These are phyloP conservation scores for Thymelicus sylvestris DNA, from an alignment of 2,888 invertebrate genomes.

Conservation along the genomic window DNA sequence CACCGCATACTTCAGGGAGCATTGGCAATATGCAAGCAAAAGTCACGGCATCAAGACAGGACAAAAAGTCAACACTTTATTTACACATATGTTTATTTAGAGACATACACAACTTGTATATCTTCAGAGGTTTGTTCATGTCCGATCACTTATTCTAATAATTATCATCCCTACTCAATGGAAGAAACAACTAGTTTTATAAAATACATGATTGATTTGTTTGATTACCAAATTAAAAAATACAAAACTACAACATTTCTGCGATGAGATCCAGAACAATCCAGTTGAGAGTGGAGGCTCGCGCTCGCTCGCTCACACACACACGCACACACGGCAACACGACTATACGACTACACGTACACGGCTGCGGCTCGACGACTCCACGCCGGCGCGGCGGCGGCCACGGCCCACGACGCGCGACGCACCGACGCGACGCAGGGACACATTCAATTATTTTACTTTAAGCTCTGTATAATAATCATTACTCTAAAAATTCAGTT, in stretches of 20 bases:
- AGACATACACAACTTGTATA: constrained; percentile 81
- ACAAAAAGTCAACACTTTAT: constrained; percentile 80
- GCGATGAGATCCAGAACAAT: constrained; percentile 78
- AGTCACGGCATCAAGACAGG: constrained; percentile 40
- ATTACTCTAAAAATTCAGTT: constrained; percentile 69
- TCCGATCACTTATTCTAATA: constrained; percentile 75
- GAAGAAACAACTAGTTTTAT: constrained; percentile 78
- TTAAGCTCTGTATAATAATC: constrained; percentile 69
- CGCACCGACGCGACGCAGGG: constrained; percentile 52
- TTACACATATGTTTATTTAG: constrained; percentile 80
- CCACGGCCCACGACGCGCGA: constrained; percentile 40
- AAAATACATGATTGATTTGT: constrained; percentile 82
- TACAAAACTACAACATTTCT: constrained; percentile 79
- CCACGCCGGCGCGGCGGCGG: constrained; percentile 38
- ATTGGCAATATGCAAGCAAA: neutral
- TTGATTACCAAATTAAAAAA: constrained; percentile 68
- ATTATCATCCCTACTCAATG: constrained; percentile 73
- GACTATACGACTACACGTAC: neutral
- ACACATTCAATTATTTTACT: constrained; percentile 51
- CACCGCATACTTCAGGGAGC: neutral
- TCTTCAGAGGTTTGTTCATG: constrained; percentile 80
- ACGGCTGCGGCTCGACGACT: neutral
- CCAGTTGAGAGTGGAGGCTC: constrained; percentile 53
- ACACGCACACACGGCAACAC: constrained; percentile 37
- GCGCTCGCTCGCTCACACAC: constrained; percentile 44